Evolutionary conservation across 2,888 invertebrate species (phyloP), one percentile per base, ranked within the genome.

Genomic region (Epirrhoe tristata): DNA sequence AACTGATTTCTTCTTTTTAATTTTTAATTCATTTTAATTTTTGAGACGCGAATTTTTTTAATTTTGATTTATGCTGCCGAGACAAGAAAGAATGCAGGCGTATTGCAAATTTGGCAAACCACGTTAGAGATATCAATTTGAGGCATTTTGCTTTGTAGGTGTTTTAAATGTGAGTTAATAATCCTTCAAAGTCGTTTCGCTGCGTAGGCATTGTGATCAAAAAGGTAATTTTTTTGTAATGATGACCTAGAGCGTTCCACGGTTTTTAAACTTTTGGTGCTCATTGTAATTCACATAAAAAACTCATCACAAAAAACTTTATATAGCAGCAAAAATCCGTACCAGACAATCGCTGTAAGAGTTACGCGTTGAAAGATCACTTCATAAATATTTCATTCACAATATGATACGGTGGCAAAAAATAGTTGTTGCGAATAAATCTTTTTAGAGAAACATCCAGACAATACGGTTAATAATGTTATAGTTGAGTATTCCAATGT

Each of bases 361-460:
- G 50, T 36, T 10, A n/a, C 6, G 14, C 48, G 39, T 50, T 62
- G 62, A 62, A 17, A 56, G 62, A 56, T 51, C 1, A 24, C 56
- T 62, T 34, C 56, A 62, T 62, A 62, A 56, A 62, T 55, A 56
- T 62, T 62, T 56, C 62, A 62, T 39, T 31, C 56, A 16, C 50
- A 34, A 36, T 31, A 34, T 54, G 36, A 24, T 48, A 56, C 43
- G 14, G 56, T 50, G 8, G 62, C 51, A 62, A 62, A 53, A 24
- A 62, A 55, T 61, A 46, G 34, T 48, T 46, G 48, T 39, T 48
- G 50, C 51, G 7, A 36, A 58, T 58, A 58, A 58, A 58, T 58
- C 34, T 58, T 36, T 58, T 36, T n/a, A 6, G 31, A 31, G 46
- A 46, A 57, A 46, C 57, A 57, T 14, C 57, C 43, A 46, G 39